Conservation (phyloP, 1,140 invertebrate species). For the Colletes gigas region DNA sequence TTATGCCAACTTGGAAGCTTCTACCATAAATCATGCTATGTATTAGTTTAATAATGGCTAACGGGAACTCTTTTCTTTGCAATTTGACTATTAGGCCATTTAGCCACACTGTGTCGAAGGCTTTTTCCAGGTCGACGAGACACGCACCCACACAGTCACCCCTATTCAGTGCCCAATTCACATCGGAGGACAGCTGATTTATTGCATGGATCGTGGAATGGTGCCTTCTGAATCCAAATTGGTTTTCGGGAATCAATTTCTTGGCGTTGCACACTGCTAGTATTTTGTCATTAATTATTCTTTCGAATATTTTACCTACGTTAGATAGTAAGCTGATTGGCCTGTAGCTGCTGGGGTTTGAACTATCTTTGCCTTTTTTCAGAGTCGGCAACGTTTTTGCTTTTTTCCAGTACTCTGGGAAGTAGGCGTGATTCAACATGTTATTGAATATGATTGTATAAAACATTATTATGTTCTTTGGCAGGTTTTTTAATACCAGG, state of each 20-base stretch:
- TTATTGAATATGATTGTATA: slow-evolving; percentile 34
- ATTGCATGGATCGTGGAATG: neutral
- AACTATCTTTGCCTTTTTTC: slow-evolving; percentile 42
- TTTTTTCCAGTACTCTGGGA: slow-evolving; percentile 68
- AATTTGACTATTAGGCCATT: neutral
- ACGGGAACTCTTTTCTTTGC: neutral
- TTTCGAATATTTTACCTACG: slow-evolving; percentile 66
- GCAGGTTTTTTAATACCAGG: slow-evolving; percentile 8
- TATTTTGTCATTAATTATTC: slow-evolving; percentile 42
- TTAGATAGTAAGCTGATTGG: slow-evolving; percentile 69
- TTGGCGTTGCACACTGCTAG: slow-evolving; percentile 19
- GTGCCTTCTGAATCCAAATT: neutral
- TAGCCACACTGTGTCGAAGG: too few species aligned
- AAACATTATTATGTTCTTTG: neutral
- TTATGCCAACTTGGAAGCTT: neutral
- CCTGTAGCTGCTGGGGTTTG: slow-evolving; percentile 54
- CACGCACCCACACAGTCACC: neutral
- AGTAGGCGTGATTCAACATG: slow-evolving; percentile 1
- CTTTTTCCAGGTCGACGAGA: neutral
- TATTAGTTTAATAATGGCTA: neutral
- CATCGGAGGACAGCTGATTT: neutral
- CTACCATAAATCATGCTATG: neutral
- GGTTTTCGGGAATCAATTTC: slow-evolving; percentile 40
- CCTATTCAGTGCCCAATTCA: neutral
- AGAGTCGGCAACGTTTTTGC: slow-evolving; percentile 66